phyloP scores from a whole-genome alignment of 53 echinoderm and acorn worm species.

The Actinopyga echinites region DNA sequence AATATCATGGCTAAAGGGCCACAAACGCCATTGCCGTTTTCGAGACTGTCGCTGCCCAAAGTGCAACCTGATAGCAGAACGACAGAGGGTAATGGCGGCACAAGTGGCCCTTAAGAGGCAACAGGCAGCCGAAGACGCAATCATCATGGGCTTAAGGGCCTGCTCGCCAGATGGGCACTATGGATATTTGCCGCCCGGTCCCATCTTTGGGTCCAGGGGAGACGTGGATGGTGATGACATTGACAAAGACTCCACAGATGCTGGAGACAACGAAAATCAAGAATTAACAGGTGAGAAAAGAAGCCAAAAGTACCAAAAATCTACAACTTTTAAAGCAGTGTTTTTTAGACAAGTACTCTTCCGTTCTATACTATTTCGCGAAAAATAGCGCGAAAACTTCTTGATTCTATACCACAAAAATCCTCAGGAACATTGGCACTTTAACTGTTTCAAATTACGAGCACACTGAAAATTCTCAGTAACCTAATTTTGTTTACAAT shows the following conservation, averaged over 20 bases:
- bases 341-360: too few relatives aligned
- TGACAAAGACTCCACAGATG: conserved; percentile 16
- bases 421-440: too few relatives aligned
- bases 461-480: too few relatives aligned
- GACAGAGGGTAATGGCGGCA: conserved; percentile 99
- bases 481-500: too few relatives aligned
- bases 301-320: too few relatives aligned
- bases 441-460: too few relatives aligned
- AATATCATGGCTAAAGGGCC: conserved; percentile 98
- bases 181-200: conserved; percentile 74
- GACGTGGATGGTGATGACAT: conserved; percentile 4
- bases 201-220: conserved; percentile 63
- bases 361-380: too few relatives aligned
- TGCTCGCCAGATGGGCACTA: conserved; percentile 89
- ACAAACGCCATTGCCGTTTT: conserved; percentile 97
- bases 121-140: conserved; percentile 99
- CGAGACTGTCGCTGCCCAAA: conserved; percentile 97
- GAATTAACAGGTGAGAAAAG: conserved; percentile 16
- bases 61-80: conserved; percentile 97
- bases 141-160: conserved; percentile 90
- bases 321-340: too few relatives aligned
- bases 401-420: too few relatives aligned
- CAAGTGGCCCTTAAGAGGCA: conserved; percentile 96
- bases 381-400: too few relatives aligned
- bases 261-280: background rate